phyloP scores from a whole-genome alignment of 2,797 vertebrate species.

The Heterohyrax brucei region DNA sequence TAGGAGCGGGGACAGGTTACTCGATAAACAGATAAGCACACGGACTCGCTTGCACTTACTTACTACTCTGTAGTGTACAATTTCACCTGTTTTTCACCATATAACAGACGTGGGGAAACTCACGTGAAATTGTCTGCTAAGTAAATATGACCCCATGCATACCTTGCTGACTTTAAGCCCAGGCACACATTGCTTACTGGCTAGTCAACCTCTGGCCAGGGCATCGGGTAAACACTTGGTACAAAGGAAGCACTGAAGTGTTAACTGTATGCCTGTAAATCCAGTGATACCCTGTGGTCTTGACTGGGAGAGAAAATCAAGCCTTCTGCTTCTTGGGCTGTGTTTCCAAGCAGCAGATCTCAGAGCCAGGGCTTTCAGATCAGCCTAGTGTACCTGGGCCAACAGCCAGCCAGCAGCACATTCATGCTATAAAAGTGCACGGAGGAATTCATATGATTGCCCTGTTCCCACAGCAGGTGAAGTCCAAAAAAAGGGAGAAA shows the following conservation, averaged over 20 bases:
- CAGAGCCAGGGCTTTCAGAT: neutral
- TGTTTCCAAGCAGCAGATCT: conserved; percentile 57
- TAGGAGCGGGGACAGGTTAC: neutral
- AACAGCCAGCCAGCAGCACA: conserved; percentile 14
- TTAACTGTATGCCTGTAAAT: neutral
- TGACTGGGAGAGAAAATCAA: neutral
- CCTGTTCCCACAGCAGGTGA: neutral
- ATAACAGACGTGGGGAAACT: neutral
- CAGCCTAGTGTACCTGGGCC: neutral
- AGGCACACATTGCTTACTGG: no score
- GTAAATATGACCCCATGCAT: no score
- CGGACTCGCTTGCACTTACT: no score
- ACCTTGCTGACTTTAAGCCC: no score
- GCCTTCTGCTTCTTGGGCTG: neutral
- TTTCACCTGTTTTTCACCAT: no score
- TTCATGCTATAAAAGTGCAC: conserved; percentile 22
- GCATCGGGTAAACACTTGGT: neutral
- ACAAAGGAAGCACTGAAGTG: neutral
- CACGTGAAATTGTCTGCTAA: no score
- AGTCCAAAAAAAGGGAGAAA: neutral
- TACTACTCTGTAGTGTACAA: no score
- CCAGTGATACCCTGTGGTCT: neutral
- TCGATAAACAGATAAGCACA: no score
- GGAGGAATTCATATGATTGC: neutral
- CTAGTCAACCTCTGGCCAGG: neutral